These are phyloP conservation scores for Calcarius lapponicus DNA, from an alignment of 2,797 vertebrate genomes.

Conservation along the genomic window DNA sequence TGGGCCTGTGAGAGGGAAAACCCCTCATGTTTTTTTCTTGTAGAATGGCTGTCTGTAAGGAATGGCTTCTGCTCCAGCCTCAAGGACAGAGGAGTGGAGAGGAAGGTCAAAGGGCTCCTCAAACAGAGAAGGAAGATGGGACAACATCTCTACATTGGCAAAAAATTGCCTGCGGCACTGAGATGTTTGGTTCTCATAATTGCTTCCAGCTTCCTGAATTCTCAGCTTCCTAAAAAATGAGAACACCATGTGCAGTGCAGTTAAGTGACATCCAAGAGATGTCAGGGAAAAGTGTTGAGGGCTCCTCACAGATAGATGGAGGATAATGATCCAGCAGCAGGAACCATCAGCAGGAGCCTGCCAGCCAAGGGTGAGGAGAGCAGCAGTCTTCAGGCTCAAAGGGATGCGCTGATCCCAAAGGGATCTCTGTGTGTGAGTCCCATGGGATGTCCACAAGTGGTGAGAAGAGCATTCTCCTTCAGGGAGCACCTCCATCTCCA, in stretches of 20 bases:
- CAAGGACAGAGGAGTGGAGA: neutral
- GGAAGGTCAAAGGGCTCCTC: neutral
- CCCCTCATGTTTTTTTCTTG: neutral
- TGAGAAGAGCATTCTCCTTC: neutral
- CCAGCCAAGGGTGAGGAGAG: neutral
- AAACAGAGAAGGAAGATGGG: neutral
- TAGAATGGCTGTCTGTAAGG: neutral
- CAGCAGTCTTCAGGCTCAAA: neutral
- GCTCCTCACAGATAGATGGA: fast-evolving
- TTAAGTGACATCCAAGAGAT: neutral
- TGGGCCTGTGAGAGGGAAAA: neutral
- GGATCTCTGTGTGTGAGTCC: neutral
- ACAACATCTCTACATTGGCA: neutral
- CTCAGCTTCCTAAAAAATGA: neutral
- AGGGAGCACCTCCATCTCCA: neutral
- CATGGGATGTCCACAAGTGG: neutral
- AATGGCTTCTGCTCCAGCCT: neutral
- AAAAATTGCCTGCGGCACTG: neutral
- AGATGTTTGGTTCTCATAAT: neutral
- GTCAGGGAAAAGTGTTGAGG: neutral
- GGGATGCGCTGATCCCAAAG: neutral
- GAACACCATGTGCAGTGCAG: fast-evolving
- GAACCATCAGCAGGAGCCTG: neutral
- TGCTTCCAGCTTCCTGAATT: neutral
- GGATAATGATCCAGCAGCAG: neutral